Conservation (phyloP, 2,113 vertebrate genomes). For the Electrona antarctica region DNA sequence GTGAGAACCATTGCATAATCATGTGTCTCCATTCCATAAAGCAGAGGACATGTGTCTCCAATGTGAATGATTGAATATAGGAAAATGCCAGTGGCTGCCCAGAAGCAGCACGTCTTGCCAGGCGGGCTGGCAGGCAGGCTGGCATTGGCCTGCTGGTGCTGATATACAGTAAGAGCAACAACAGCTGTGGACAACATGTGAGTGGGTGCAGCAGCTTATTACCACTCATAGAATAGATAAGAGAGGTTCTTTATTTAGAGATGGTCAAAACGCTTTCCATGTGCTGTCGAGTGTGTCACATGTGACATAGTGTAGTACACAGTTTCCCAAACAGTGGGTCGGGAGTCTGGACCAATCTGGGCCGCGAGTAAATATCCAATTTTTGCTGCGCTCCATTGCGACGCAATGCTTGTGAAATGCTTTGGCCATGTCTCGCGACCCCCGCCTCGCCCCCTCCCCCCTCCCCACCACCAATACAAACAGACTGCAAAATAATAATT, state of each 20-base stretch:
- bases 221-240: slow-evolving; percentile 10
- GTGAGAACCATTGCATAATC: no score
- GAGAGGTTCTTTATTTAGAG: slow-evolving; percentile 1
- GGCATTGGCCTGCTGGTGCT: slow-evolving; percentile 1
- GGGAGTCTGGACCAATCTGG: no score
- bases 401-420: no score
- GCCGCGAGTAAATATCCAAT: no score
- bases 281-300: not conserved
- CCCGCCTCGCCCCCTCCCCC: no score
- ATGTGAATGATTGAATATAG: slow-evolving; percentile 26
- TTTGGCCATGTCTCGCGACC: no score
- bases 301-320: no score
- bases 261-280: slow-evolving; percentile 1
- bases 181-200: slow-evolving; percentile 13
- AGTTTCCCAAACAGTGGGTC: no score
- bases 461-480: no score
- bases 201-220: slow-evolving; percentile 9
- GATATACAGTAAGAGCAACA: not conserved
- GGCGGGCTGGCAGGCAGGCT: not conserved
- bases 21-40: slow-evolving; percentile 20
- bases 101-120: slow-evolving; percentile 2
- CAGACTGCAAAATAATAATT: no score
- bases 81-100: slow-evolving; percentile 2
- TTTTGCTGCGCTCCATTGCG: no score
- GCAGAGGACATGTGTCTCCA: slow-evolving; percentile 7